These are phyloP conservation scores for Trichomycterus rosablanca DNA, from an alignment of 2,113 vertebrate species.

Conservation along the genomic window DNA sequence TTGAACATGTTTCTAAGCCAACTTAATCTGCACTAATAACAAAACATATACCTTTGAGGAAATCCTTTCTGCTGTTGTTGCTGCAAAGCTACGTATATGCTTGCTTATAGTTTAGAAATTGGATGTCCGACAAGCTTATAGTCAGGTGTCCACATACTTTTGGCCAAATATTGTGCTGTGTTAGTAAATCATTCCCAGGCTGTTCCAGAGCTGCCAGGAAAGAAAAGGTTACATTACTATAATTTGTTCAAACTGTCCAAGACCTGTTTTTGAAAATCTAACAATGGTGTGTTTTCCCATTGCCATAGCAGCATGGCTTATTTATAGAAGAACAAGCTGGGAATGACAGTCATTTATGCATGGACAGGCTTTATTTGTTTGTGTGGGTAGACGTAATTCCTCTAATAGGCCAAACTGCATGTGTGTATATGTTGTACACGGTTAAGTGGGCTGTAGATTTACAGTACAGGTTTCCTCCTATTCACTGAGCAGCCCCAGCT, in stretches of 20 bases:
- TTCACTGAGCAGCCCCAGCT: conserved; percentile 11
- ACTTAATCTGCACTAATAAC: no score
- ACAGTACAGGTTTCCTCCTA: conserved; percentile 27
- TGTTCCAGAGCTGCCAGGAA: conserved; percentile 9
- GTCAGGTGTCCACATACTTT: no score
- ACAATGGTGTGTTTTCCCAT: conserved; percentile 6
- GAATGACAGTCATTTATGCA: neutral
- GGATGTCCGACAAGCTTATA: no score
- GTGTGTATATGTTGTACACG: neutral
- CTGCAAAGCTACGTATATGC: no score
- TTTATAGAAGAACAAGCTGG: neutral
- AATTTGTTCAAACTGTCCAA: conserved; percentile 21
- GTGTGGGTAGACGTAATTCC: conserved; percentile 5
- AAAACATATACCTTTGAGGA: no score
- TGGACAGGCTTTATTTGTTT: conserved; percentile 10
- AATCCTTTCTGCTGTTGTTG: no score
- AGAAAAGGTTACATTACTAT: conserved; percentile 23
- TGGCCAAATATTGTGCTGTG: no score
- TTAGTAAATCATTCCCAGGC: conserved; percentile 31
- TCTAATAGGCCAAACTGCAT: neutral
- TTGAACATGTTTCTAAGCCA: no score
- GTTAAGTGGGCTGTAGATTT: conserved; percentile 12
- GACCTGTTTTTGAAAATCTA: conserved; percentile 23
- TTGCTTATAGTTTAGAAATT: no score
- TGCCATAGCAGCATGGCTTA: neutral